Conservation (phyloP, 2,797 vertebrate genomes). For the Cynodonichthys magdalenae region DNA sequence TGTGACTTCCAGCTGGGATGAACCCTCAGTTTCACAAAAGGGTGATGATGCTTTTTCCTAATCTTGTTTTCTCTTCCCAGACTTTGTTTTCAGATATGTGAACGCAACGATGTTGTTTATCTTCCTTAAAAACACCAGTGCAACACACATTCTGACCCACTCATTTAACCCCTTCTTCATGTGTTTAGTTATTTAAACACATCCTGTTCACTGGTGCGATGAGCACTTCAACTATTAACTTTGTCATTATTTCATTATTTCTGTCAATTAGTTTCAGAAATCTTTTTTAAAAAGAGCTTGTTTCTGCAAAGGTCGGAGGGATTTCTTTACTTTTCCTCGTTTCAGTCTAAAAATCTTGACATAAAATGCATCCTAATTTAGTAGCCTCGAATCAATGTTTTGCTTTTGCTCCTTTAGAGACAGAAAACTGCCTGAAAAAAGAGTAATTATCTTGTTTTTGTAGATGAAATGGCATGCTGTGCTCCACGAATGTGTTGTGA, state of each 20-base stretch:
- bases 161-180: not conserved
- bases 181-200: slow-evolving; percentile 1
- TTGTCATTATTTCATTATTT: not conserved
- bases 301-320: not conserved
- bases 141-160: slow-evolving; percentile 11
- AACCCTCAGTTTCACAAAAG: slow-evolving; percentile 2
- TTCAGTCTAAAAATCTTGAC: not conserved
- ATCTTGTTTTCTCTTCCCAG: not conserved
- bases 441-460: slow-evolving; percentile 5
- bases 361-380: not conserved
- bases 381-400: not conserved
- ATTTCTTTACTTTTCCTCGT: not conserved
- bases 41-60: too few species aligned
- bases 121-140: not conserved
- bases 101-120: slow-evolving; percentile 36
- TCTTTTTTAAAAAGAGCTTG: too few species aligned
- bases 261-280: too few species aligned
- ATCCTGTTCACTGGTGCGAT: not conserved
- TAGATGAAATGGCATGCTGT: slow-evolving; percentile 2
- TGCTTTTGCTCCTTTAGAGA: not conserved
- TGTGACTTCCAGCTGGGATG: slow-evolving; percentile 63
- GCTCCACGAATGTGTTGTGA: too few species aligned
- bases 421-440: not conserved
- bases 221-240: not conserved
- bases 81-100: slow-evolving; percentile 24